Base-by-base conservation (phyloP, 2,797 vertebrate genomes). In the Malurus leucopterus region DNA sequence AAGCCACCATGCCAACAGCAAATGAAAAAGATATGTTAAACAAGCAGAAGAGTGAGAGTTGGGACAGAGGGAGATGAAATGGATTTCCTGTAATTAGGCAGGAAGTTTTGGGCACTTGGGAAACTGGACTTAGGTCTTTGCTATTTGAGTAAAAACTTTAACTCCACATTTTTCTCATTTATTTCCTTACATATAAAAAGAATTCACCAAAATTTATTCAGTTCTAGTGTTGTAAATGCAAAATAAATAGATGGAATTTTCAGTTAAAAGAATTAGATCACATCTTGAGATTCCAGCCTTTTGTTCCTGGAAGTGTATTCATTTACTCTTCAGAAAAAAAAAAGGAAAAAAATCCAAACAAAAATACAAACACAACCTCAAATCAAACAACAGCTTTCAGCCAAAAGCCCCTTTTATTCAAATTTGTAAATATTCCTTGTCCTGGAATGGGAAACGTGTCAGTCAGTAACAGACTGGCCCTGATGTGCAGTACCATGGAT, bases 311-410 rank as follows among this genome's bases (percentile, higher is more conserved):
- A 49, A 49, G 10, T 8, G 38, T 47, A 15, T 32, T 83, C 2
- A 26, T 84, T 78, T 84, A 38, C 15, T 50, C 13, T 64, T 75
- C 21, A 43, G 2, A 13, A 59, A 15, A 5, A 23, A 14, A 21
- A 40, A 43, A 15, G 12, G 8, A 5, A 67, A 13, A 4, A 12
- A 20, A 36, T 36, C 36, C 36, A 29, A 32, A 46, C 13, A 16
- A 10, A n/a, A 65, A 15, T 7, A 20, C 12, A 19, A 22, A n/a
- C 2, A 13, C 8, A 12, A 40, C 2, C 44, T 58, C 34, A 5
- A 72, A 32, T 3, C 1, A 40, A 49, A n/a, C 0, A 19, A 23
- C 1, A 10, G 2, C 43, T 57, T 70, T 79, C 21, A 62, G 7
- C 2, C 10, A 64, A 43, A 73, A 38, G 43, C 16, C 21, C 8